Conservation (phyloP, 2,888 invertebrate species). For the Drosophila multiciliata region DNA sequence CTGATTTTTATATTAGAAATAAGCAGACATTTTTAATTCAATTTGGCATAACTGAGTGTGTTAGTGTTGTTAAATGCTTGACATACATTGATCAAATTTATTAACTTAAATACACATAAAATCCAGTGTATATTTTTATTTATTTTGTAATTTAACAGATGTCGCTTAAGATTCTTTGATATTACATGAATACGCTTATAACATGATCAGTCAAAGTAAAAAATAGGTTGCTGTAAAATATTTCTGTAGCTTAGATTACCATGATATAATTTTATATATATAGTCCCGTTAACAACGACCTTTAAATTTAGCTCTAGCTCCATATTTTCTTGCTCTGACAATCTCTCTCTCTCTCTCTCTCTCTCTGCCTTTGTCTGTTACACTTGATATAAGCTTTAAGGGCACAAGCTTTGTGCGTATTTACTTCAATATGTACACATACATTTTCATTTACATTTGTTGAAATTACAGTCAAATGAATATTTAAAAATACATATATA, state of each 20-base stretch:
- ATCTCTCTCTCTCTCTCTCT: background rate
- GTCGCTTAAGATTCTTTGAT: no score
- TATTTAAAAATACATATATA: constrained; percentile 47
- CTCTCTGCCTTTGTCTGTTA: background rate
- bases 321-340: background rate
- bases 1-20: background rate
- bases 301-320: background rate
- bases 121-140: background rate
- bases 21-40: background rate
- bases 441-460: background rate
- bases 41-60: no score
- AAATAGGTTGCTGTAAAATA: background rate
- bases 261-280: background rate
- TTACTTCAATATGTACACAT: background rate
- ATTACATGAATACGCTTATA: no score
- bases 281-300: background rate
- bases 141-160: no score
- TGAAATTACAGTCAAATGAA: constrained; percentile 42
- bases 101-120: background rate
- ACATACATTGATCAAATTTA: background rate
- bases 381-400: background rate
- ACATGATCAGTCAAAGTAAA: background rate
- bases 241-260: background rate
- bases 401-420: background rate
- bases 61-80: background rate